Conservation (phyloP, 53 echinoderm and acorn worm species). For the Zoroaster sp. region DNA sequence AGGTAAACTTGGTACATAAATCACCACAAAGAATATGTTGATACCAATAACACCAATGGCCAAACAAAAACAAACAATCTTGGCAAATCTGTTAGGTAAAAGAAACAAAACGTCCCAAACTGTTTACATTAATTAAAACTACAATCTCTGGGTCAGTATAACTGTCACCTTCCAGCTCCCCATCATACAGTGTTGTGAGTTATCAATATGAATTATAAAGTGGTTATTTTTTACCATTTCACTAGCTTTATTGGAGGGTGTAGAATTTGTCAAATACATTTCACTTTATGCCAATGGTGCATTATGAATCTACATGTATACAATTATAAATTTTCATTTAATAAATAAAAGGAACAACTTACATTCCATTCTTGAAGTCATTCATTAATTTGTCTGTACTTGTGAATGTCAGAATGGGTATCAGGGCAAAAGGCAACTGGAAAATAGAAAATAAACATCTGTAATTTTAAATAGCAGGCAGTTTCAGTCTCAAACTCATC, state of each 20-base stretch:
- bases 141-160: background rate
- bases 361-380: slow-evolving; percentile 86
- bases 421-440: slow-evolving; percentile 95
- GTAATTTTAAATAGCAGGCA: no score
- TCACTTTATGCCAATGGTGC: no score
- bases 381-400: slow-evolving; percentile 76
- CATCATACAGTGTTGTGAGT: no score
- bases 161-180: no score
- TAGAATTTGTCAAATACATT: no score
- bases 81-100: slow-evolving; percentile 66
- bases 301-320: no score
- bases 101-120: background rate
- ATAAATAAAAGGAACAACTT: slow-evolving; percentile 38
- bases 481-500: no score
- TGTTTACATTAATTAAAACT: no score
- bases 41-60: slow-evolving; percentile 80
- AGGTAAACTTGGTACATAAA: slow-evolving; percentile 70
- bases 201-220: no score
- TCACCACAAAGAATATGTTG: slow-evolving; percentile 87
- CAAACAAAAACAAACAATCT: slow-evolving; percentile 54
- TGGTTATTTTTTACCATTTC: no score
- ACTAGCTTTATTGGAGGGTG: no score
- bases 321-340: no score
- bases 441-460: background rate
- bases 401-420: slow-evolving; percentile 94